Percentiles rank a stretch among this genome's conserved stretches.
These are phyloP conservation scores for Pheosia gnoma DNA, from an alignment of 2,888 invertebrate species.

Conservation along the genomic window DNA sequence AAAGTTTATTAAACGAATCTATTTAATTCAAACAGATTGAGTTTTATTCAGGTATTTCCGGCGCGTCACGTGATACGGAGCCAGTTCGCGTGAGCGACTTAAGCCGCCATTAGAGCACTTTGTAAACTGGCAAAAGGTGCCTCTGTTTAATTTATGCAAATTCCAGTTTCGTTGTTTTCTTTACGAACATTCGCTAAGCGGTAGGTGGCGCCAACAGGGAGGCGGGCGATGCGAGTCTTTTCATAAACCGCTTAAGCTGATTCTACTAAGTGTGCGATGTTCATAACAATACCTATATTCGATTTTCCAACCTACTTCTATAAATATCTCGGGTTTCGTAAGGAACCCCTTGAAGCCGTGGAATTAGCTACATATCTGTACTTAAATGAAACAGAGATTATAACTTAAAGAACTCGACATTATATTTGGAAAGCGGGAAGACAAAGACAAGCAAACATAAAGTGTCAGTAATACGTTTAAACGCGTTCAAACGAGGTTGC, in stretches of 20 bases:
- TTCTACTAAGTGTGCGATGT: background rate
- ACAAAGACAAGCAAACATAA: no score
- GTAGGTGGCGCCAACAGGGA: slow-evolving; percentile 23
- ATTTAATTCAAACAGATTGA: slow-evolving; percentile 8
- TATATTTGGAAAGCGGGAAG: no score
- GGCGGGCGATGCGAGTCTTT: background rate
- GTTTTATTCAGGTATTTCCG: slow-evolving; percentile 23
- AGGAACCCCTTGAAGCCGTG: no score
- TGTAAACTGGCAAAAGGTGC: slow-evolving; percentile 66
- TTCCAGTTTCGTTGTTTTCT: slow-evolving; percentile 76
- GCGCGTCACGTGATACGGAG: slow-evolving; percentile 57
- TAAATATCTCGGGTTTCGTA: no score
- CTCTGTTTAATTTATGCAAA: slow-evolving; percentile 76
- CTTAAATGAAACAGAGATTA: no score
- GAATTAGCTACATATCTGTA: no score
- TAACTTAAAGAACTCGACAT: no score
- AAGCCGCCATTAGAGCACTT: slow-evolving; percentile 71
- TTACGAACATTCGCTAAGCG: slow-evolving; percentile 58
- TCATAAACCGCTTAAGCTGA: slow-evolving; percentile 1
- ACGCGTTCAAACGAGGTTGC: no score
- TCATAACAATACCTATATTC: no score
- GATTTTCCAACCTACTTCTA: no score
- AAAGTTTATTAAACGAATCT: background rate
- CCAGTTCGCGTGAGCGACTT: slow-evolving; percentile 64
- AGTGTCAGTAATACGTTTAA: no score